Evolutionary conservation across 1,140 invertebrate genomes (phyloP).

Genomic region (Macrocentrus cingulum): DNA sequence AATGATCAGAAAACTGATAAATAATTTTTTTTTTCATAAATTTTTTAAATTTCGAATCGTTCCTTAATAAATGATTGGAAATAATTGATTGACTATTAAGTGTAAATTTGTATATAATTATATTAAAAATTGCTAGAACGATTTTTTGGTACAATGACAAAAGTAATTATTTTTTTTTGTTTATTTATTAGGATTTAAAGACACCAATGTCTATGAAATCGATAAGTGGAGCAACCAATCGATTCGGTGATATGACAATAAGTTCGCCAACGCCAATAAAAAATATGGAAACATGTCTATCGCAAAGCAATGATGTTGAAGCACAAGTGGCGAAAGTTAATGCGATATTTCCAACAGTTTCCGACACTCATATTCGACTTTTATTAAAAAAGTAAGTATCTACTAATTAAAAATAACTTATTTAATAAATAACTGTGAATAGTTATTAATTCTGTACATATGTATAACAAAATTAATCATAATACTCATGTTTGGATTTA

Average conservation of each 20-base stretch:
- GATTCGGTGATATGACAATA: conserved; percentile 53
- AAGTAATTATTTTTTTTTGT: conserved; percentile 7
- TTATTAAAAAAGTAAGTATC: conserved; percentile 82
- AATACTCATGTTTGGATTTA: no score
- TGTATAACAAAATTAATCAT: no score
- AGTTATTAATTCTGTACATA: no score
- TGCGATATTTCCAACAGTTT: conserved; percentile 88
- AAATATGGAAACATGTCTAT: conserved; percentile 70
- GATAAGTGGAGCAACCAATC: conserved; percentile 51
- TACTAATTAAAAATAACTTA: conserved; percentile 25
- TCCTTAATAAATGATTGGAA: no score
- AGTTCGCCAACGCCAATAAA: conserved; percentile 54
- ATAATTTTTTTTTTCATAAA: no score
- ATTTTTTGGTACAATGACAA: no score
- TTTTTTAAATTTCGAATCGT: no score
- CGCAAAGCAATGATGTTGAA: conserved; percentile 66
- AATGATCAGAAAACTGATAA: no score
- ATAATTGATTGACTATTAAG: no score
- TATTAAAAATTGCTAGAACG: no score
- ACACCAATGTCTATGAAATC: conserved; percentile 59
- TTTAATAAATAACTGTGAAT: conserved; percentile 10
- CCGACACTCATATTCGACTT: conserved; percentile 83
- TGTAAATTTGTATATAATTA: no score
- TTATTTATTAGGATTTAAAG: conserved; percentile 53
- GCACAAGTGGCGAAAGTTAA: conserved; percentile 78